A percentile compares a stretch with the other conserved stretches of the same genome.
phyloP scores from a whole-genome alignment of 2,888 invertebrate genomes.

The Atrina japonica region DNA sequence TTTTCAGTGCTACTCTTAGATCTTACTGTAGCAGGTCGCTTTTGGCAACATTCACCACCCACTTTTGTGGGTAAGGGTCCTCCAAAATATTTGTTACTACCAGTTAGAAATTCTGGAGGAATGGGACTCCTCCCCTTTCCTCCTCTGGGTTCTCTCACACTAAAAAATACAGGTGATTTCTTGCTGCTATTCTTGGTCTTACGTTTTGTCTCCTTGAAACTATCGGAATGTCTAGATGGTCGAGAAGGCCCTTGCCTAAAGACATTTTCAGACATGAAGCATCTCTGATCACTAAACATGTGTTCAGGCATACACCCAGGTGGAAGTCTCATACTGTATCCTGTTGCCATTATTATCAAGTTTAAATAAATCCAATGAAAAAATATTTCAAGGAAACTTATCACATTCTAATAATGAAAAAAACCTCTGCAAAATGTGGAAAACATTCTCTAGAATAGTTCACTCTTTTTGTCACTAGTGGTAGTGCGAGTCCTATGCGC shows the following conservation, averaged over 20 bases:
- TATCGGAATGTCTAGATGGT: constrained; percentile 1
- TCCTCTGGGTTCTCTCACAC: constrained; percentile 1
- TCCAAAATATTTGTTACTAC: background rate
- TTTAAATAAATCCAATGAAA: no score
- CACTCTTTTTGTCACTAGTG: no score
- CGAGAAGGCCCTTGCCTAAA: background rate
- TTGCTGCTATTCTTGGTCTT: constrained; percentile 1
- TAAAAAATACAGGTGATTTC: background rate
- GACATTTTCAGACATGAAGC: background rate
- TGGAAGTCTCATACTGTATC: background rate
- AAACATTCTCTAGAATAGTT: no score
- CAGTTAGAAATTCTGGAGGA: constrained; percentile 7
- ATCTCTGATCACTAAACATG: background rate
- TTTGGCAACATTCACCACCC: background rate
- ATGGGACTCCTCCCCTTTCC: background rate
- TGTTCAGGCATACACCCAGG: background rate
- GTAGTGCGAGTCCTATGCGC: no score
- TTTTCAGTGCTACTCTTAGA: constrained; percentile 1
- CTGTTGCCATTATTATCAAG: constrained; percentile 10
- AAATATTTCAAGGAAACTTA: no score
- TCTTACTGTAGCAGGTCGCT: background rate
- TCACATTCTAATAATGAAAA: no score
- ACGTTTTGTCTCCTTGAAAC: constrained; percentile 12
- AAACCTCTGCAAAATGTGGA: no score
- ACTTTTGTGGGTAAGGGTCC: no score